Base-by-base conservation (phyloP, 2,797 vertebrate species). In the Lophotriccus pileatus region DNA sequence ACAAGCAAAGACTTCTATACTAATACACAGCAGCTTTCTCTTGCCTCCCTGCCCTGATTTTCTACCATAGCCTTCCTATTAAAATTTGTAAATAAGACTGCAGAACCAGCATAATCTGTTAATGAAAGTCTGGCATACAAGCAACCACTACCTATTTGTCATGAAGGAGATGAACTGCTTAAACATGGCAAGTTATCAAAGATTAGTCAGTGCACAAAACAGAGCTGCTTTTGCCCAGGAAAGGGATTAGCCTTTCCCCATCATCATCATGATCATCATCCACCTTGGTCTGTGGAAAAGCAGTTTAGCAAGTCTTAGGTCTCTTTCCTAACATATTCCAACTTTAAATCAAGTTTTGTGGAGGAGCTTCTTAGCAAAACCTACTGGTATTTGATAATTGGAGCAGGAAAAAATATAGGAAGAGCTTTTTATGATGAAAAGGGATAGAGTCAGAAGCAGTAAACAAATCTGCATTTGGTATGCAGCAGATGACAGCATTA, bases 151-250 rank as follows among this genome's bases (percentile, higher is more conserved):
- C 76, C 76, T 69, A 79, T 66, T 90, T 18, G 20, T 80, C 77
- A 68, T 9, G n/a, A 96, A 84, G 41, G 32, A 93, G 91, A 91
- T 83, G 69, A 90, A 81, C 59, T 90, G 88, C 94, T 95, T 90
- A 85, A 87, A 89, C n/a, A 39, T 43, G 59, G 72, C 73, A 79
- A 91, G 41, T 81, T 81, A 88, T 76, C 79, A 84, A 69, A 93
- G 92, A 94, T 96, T 89, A 94, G 82, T 41, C 85, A 78, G 66
- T 9, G 39, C 73, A 92, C 78, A 95, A 58, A 94, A 77, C 25
- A 84, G 58, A 92, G 75, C 50, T 59, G 62, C 39, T 81, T 89
- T 76, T 81, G 76, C 91, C 73, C 79, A 80, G 64, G 46, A 89
- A 59, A 86, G 67, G 69, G 94, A 95, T 96, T 93, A 95, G 89